Evolutionary conservation across 2,113 vertebrate species (phyloP).

Genomic region (Pteropus alecto): DNA sequence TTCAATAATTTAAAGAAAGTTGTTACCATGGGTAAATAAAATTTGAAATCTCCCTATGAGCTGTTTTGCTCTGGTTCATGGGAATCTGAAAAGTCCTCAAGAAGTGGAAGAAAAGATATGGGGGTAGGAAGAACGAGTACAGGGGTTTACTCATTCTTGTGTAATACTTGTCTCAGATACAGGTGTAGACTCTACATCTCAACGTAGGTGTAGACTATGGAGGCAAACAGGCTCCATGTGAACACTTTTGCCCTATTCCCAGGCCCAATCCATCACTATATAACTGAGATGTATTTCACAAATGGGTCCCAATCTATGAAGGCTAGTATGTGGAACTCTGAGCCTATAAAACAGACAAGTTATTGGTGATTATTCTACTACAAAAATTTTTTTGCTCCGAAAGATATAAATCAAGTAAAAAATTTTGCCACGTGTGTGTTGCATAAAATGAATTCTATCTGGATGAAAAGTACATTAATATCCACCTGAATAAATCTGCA

Average conservation of each 20-base stretch:
- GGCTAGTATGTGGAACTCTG: background rate
- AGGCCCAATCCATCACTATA: background rate
- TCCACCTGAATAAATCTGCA: conserved; percentile 1
- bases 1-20: conserved; percentile 21
- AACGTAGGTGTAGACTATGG: background rate
- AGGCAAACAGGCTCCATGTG: background rate
- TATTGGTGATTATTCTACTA: background rate
- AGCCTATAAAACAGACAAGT: background rate
- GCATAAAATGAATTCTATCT: conserved; percentile 23
- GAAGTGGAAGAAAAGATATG: background rate
- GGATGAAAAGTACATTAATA: conserved; percentile 6
- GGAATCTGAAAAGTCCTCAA: background rate
- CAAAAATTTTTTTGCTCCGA: background rate
- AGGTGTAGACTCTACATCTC: background rate
- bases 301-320: background rate
- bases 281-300: background rate
- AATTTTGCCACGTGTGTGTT: background rate
- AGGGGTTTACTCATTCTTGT: background rate
- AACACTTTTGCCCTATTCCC: background rate
- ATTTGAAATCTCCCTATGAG: background rate
- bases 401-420: background rate
- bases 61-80: background rate
- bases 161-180: background rate
- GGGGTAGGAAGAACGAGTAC: background rate
- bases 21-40: background rate